Base-by-base conservation (phyloP, 2,888 invertebrate species). In the Eupithecia abbreviata region DNA sequence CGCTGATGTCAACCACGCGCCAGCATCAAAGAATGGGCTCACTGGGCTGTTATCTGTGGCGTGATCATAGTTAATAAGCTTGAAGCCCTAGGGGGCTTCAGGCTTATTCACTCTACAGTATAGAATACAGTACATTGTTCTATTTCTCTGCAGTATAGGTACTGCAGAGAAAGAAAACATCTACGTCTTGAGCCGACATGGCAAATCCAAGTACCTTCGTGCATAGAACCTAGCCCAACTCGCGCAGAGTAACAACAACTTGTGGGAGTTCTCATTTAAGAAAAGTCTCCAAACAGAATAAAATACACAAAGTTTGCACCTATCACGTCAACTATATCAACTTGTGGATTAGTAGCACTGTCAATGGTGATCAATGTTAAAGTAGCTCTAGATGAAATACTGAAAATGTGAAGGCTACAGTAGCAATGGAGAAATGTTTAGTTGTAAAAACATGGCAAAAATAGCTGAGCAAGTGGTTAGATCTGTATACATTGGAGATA, bases 31-130 rank as follows among this genome's bases (percentile, higher is more conserved):
- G 84, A 96, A 96, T 70, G 98, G 99, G 0, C 98, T 0, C 99
- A 99, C 90, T 99, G 98, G 98, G 97, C 98, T n/a, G 91, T 98
- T 7, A 91, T 98, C 70, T 96, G 97, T 83, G 98, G 98, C 43
- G 91, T 96, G 41, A 93, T 97, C 9, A 77, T 93, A 7, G 77
- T 87, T 0, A 83, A 90, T 2, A 84, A 95, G 30, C 87, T 88
- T 3, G 86, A 84, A 69, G 87, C 71, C 83, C 13, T 88, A 85
- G n/a, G n/a, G n/a, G n/a, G n/a, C n/a, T n/a, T n/a, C n/a, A n/a
- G n/a, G n/a, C n/a, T n/a, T n/a, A n/a, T n/a, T n/a, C n/a, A n/a
- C n/a, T n/a, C n/a, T n/a, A n/a, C 30, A 30, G 1, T 30, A 30
- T 30, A 30, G 30, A 30, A 1, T 30, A 30, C 30, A 30, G 30